These are phyloP conservation scores for Drosophila nebulosa DNA, from an alignment of 1,140 invertebrate genomes.

Conservation along the genomic window DNA sequence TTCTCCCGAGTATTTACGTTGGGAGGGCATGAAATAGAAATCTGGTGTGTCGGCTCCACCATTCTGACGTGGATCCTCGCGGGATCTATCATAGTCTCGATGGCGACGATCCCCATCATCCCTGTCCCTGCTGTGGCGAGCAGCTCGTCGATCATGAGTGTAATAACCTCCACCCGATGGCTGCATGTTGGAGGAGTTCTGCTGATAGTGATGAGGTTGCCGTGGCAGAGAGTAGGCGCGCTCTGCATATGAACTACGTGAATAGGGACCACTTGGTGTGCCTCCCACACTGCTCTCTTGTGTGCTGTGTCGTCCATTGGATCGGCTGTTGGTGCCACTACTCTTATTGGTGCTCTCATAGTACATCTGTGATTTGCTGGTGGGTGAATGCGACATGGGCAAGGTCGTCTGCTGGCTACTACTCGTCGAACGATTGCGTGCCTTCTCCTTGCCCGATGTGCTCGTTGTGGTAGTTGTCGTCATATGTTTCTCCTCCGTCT, in stretches of 20 bases:
- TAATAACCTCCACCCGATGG: conserved; percentile 81
- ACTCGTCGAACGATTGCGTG: conserved; percentile 51
- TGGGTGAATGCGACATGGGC: conserved; percentile 81
- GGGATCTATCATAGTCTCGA: conserved; percentile 58
- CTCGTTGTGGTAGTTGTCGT: conserved; percentile 78
- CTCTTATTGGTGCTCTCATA: conserved; percentile 60
- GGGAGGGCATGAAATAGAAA: conserved; percentile 97
- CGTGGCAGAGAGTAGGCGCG: conserved; percentile 74
- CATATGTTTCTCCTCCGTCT: conserved; percentile 86
- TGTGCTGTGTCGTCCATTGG: conserved; percentile 62
- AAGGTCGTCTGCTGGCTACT: conserved; percentile 77
- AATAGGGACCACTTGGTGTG: conserved; percentile 46
- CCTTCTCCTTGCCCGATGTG: conserved; percentile 69
- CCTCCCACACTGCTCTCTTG: conserved; percentile 64
- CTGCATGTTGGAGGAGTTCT: conserved; percentile 71
- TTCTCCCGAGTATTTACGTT: conserved; percentile 95
- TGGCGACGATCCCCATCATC: conserved; percentile 56
- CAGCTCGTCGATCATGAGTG: conserved; percentile 71
- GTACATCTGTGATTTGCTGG: conserved; percentile 77
- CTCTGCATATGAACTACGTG: conserved; percentile 80
- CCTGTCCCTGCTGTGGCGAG: conserved; percentile 49
- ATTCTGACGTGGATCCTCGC: conserved; percentile 73
- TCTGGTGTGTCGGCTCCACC: conserved; percentile 86
- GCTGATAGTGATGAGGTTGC: conserved; percentile 72
- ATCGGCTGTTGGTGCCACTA: conserved; percentile 33